phyloP scores from a whole-genome alignment of 2,888 invertebrate genomes.

The Temnothorax unifasciatus region DNA sequence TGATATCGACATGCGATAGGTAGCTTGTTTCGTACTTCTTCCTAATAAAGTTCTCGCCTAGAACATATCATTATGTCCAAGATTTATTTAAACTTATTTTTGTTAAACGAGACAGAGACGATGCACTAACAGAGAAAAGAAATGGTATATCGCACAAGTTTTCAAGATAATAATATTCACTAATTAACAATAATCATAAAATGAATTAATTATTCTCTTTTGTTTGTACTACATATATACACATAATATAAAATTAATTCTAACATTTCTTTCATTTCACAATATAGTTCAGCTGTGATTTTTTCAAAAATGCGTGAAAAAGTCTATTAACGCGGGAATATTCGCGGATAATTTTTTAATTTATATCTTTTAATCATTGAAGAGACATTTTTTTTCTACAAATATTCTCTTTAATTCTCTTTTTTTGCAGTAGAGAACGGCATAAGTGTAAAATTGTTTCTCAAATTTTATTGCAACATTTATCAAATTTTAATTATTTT shows the following conservation, averaged over 20 bases:
- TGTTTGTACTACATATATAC: background rate
- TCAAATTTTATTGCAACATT: background rate
- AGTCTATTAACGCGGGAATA: background rate
- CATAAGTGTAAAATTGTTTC: background rate
- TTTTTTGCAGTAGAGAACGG: background rate
- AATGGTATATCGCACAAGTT: background rate
- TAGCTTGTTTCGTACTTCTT: conserved; percentile 1
- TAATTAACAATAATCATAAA: background rate
- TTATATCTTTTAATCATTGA: background rate
- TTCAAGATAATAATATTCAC: background rate
- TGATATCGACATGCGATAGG: background rate
- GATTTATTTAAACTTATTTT: background rate
- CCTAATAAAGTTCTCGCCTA: conserved; percentile 22
- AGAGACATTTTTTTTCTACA: background rate
- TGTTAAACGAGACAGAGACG: background rate
- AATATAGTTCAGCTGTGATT: background rate
- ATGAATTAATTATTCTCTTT: background rate
- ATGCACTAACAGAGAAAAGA: background rate
- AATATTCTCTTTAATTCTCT: background rate
- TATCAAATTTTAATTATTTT: conserved; percentile 11
- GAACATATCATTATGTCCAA: background rate
- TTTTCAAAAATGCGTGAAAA: background rate
- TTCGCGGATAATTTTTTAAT: background rate
- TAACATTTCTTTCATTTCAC: background rate
- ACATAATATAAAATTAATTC: background rate